phyloP scores from a whole-genome alignment of 2,888 invertebrate species.

The Pammene aurita region DNA sequence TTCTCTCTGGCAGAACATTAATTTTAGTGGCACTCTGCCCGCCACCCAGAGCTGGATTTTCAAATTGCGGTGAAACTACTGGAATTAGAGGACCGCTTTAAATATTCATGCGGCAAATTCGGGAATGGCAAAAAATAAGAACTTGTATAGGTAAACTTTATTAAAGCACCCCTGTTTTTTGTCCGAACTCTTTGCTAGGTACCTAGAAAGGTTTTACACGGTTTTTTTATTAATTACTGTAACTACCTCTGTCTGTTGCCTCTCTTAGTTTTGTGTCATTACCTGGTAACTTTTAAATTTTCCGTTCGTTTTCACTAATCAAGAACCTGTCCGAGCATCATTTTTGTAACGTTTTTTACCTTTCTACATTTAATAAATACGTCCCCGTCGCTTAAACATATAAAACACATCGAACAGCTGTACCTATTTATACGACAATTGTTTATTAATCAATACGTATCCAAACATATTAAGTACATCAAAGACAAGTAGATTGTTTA shows the following conservation, averaged over 20 bases:
- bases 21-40: slow-evolving; percentile 77
- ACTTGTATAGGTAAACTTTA: slow-evolving; percentile 21
- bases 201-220: not conserved
- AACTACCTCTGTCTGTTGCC: too few species aligned
- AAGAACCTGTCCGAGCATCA: too few species aligned
- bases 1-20: slow-evolving; percentile 81
- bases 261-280: not conserved
- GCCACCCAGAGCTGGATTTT: slow-evolving; percentile 70
- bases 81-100: slow-evolving; percentile 60
- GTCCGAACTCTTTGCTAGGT: not conserved
- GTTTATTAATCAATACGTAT: too few species aligned
- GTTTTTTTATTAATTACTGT: not conserved
- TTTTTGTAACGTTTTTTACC: too few species aligned
- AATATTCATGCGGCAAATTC: slow-evolving; percentile 55
- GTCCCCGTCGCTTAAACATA: too few species aligned
- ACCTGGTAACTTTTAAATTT: not conserved
- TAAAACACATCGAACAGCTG: too few species aligned
- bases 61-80: slow-evolving; percentile 72
- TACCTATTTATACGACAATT: too few species aligned
- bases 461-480: too few species aligned
- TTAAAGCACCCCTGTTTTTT: slow-evolving; percentile 12
- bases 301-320: too few species aligned
- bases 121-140: slow-evolving; percentile 40
- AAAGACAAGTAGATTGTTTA: too few species aligned
- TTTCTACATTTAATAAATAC: too few species aligned